Conservation (phyloP, 2,888 invertebrate genomes). For the Diarsia brunnea region DNA sequence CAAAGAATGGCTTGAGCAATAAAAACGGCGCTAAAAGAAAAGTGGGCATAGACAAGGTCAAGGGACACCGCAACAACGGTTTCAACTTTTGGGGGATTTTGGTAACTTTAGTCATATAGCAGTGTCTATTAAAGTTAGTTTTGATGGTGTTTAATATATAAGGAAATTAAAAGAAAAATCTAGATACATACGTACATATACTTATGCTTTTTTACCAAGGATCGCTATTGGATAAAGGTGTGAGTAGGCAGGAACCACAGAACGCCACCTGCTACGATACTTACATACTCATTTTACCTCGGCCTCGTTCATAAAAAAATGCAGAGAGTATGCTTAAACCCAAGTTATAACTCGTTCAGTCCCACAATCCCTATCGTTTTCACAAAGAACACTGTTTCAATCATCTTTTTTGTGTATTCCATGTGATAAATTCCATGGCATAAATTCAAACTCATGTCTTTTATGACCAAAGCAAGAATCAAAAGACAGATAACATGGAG, state of each 20-base stretch:
- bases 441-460: not conserved
- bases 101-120: not conserved
- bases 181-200: not conserved
- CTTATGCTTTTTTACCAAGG: too few species aligned
- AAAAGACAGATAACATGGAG: not conserved
- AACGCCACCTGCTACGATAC: too few species aligned
- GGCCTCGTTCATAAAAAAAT: too few species aligned
- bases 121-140: constrained; percentile 3
- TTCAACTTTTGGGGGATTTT: constrained; percentile 20
- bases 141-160: not conserved
- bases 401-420: not conserved
- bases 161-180: not conserved
- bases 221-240: too few species aligned
- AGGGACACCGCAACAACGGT: constrained; percentile 35
- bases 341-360: not conserved
- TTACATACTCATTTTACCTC: too few species aligned
- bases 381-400: not conserved
- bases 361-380: not conserved
- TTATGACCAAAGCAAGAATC: not conserved
- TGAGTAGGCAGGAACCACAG: too few species aligned
- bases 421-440: too few species aligned
- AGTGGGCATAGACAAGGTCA: constrained; percentile 55
- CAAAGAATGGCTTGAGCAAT: constrained; percentile 57
- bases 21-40: constrained; percentile 59
- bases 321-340: not conserved